Evolutionary conservation across 2,888 invertebrate genomes (phyloP).

Genomic region (Trichogramma evanescens): DNA sequence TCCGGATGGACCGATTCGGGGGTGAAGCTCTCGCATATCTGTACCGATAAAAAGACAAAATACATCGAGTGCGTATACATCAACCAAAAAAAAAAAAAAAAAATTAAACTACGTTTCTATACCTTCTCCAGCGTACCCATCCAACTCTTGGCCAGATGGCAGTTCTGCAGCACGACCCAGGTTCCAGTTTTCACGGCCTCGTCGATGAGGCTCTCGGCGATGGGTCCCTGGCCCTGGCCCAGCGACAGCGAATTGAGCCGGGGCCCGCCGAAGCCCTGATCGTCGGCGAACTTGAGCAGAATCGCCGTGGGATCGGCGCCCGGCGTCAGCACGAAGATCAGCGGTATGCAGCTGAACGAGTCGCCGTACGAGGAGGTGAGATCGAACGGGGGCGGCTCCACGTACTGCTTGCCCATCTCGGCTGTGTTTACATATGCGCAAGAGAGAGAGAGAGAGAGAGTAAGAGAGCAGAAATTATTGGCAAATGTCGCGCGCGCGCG

Average conservation of each 20-base stretch:
- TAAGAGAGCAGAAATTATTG: no score
- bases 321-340: slow-evolving; percentile 86
- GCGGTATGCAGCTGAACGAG: slow-evolving; percentile 76
- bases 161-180: slow-evolving; percentile 93
- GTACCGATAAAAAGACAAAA: slow-evolving; percentile 6
- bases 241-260: slow-evolving; percentile 76
- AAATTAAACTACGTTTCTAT: slow-evolving; percentile 18
- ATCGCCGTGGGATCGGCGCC: slow-evolving; percentile 90
- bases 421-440: slow-evolving; percentile 41
- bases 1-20: slow-evolving; percentile 80
- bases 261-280: slow-evolving; percentile 76
- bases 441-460: no score
- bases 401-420: slow-evolving; percentile 70
- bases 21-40: slow-evolving; percentile 78
- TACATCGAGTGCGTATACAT: background rate
- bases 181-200: slow-evolving; percentile 78
- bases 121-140: slow-evolving; percentile 86
- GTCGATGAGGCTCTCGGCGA: slow-evolving; percentile 78
- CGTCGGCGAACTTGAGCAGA: slow-evolving; percentile 88
- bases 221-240: slow-evolving; percentile 89
- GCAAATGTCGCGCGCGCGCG: no score
- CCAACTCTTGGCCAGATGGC: slow-evolving; percentile 90
- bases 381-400: slow-evolving; percentile 87
- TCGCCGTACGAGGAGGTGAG: slow-evolving; percentile 75
- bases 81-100: background rate